Evolutionary conservation across 1,140 invertebrate genomes (phyloP).

Genomic region (Triops longicaudatus): DNA sequence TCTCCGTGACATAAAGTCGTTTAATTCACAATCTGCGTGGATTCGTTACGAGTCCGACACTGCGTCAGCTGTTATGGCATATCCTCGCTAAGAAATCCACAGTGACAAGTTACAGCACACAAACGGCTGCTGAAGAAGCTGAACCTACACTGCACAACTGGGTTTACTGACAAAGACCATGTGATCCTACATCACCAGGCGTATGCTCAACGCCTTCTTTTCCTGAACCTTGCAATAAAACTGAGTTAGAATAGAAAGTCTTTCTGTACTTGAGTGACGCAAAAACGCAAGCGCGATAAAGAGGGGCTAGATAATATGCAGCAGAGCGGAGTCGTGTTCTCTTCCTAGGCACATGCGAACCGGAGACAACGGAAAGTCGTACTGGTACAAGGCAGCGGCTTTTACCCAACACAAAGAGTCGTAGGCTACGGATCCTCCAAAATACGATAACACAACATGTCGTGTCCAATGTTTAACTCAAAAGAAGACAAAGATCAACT

Average conservation of each 20-base stretch:
- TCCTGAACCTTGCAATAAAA: neutral
- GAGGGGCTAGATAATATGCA: neutral
- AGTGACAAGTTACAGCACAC: neutral
- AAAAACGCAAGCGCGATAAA: constrained; percentile 15
- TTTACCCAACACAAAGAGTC: too few relatives aligned
- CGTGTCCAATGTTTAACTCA: too few relatives aligned
- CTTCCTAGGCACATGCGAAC: neutral
- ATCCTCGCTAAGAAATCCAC: neutral
- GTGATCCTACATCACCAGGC: neutral
- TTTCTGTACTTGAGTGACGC: neutral
- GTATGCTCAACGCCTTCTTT: neutral
- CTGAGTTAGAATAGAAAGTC: neutral
- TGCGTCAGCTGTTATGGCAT: neutral
- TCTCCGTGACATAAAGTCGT: neutral
- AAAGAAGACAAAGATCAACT: too few relatives aligned
- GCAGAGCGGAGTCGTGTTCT: neutral
- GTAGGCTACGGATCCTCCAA: too few relatives aligned
- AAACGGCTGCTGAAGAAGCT: neutral
- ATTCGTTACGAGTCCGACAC: neutral
- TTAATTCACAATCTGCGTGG: neutral
- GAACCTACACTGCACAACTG: neutral
- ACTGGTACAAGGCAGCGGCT: too few relatives aligned
- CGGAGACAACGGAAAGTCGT: neutral
- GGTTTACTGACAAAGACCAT: neutral
- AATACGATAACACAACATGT: too few relatives aligned